A percentile compares a stretch with the other conserved stretches of the same genome.
These are phyloP conservation scores for Diprion similis DNA, from an alignment of 1,140 invertebrate species.

Conservation along the genomic window DNA sequence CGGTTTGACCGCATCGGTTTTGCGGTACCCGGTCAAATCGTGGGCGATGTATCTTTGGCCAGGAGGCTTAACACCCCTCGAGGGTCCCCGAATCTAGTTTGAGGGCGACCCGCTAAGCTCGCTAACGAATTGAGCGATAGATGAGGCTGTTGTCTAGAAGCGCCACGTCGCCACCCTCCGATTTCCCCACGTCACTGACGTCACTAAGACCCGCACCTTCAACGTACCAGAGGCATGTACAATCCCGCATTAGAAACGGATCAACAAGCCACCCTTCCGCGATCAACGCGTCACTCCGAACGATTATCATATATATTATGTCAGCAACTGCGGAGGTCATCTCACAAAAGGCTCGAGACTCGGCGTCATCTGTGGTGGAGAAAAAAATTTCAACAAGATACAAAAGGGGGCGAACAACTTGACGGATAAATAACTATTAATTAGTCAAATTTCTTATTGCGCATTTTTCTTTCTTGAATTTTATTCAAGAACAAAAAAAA, in stretches of 20 bases:
- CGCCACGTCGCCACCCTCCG: conserved; percentile 29
- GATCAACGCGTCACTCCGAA: not conserved
- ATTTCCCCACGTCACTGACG: not conserved
- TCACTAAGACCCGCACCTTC: too few species aligned
- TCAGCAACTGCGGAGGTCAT: too few species aligned
- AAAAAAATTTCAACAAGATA: too few species aligned
- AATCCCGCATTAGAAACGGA: not conserved
- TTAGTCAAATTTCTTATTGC: too few species aligned
- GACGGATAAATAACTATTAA: too few species aligned
- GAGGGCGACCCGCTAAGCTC: conserved; percentile 61
- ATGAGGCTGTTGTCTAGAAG: conserved; percentile 51
- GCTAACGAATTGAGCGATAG: conserved; percentile 63
- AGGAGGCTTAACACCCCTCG: not conserved
- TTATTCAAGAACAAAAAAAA: too few species aligned
- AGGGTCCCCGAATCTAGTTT: not conserved
- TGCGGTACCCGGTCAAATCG: too few species aligned
- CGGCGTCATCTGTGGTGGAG: too few species aligned
- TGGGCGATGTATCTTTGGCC: not conserved
- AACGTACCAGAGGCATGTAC: not conserved
- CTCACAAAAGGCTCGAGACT: too few species aligned
- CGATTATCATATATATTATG: not conserved
- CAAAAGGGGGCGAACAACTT: too few species aligned
- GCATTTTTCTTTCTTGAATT: too few species aligned
- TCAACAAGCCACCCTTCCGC: not conserved
- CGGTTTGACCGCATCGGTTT: too few species aligned